phyloP scores from a whole-genome alignment of 2,888 invertebrate species.

The Drosophila prostipennis region DNA sequence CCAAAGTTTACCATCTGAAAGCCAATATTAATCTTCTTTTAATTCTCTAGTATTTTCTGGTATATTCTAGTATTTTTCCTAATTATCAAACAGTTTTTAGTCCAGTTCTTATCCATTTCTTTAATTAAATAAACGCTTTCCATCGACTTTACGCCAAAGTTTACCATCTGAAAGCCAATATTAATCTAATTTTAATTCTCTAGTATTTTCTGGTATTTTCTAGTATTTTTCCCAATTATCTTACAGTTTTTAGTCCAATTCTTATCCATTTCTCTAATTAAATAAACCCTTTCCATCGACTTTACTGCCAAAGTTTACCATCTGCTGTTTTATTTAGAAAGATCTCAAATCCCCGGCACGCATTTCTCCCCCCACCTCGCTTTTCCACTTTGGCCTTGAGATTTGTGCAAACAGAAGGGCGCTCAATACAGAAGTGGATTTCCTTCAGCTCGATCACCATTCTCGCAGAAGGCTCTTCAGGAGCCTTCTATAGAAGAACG shows the following conservation, averaged over 20 bases:
- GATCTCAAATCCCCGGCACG: conserved; percentile 16
- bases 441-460: conserved; percentile 32
- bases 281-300: no score
- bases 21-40: no score
- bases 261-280: no score
- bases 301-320: background rate
- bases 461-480: conserved; percentile 23
- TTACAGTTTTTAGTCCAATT: no score
- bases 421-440: conserved; percentile 28
- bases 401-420: conserved; percentile 42
- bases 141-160: background rate
- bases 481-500: conserved; percentile 11
- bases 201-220: no score
- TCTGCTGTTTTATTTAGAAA: conserved; percentile 10
- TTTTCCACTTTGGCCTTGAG: conserved; percentile 8
- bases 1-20: background rate
- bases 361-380: background rate
- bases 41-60: no score
- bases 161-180: background rate
- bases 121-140: no score
- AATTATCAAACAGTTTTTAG: no score
- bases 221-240: no score
- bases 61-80: no score
- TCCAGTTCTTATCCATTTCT: no score
- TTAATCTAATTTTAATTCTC: no score